Evolutionary conservation across 2,797 vertebrate genomes (phyloP).

Genomic region (Scleropages formosus): DNA sequence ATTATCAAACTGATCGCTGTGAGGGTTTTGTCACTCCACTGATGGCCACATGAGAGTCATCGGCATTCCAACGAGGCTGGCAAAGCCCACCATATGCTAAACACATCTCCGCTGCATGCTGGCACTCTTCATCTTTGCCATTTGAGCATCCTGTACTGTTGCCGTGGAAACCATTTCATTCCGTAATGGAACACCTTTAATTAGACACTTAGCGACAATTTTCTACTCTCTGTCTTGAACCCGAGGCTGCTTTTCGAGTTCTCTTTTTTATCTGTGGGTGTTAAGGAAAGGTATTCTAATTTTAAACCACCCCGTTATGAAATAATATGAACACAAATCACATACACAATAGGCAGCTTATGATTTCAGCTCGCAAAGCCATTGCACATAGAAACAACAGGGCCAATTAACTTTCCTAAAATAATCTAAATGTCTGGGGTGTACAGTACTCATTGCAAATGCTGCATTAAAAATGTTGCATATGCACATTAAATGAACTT

Average conservation of each 20-base stretch:
- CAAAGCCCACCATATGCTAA: slow-evolving; percentile 8
- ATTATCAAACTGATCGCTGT: neutral
- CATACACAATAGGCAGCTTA: too few species aligned
- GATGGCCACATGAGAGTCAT: neutral
- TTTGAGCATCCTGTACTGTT: slow-evolving; percentile 13
- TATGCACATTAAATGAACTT: too few species aligned
- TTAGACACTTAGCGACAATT: slow-evolving; percentile 8
- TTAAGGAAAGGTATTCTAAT: too few species aligned
- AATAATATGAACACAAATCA: too few species aligned
- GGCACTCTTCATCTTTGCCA: slow-evolving; percentile 11
- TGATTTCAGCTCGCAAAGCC: too few species aligned
- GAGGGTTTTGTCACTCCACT: neutral
- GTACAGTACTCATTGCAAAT: too few species aligned
- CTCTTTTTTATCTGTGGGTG: neutral
- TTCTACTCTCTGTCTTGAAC: neutral
- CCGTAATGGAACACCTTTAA: slow-evolving; percentile 7
- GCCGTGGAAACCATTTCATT: slow-evolving; percentile 22
- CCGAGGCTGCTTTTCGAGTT: neutral
- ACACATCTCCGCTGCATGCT: neutral
- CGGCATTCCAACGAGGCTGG: neutral
- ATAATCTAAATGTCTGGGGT: too few species aligned
- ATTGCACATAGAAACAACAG: too few species aligned
- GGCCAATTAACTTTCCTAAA: too few species aligned
- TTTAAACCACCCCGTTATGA: too few species aligned
- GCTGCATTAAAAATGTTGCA: too few species aligned